Base-by-base conservation (phyloP, 2,888 invertebrate species). In the Serrognathus titanus region DNA sequence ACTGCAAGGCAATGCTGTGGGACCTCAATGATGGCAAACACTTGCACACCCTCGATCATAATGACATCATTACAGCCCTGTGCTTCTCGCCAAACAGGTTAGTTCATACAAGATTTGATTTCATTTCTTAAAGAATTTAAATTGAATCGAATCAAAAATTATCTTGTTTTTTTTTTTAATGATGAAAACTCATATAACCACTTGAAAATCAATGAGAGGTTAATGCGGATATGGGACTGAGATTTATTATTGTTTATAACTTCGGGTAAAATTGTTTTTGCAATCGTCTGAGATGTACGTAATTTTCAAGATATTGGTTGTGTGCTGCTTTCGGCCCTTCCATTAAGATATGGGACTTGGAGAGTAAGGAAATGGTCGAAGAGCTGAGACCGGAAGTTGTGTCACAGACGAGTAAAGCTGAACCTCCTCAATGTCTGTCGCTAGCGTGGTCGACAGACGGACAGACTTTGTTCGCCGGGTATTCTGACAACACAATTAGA, bases 271-370 rank as follows among this genome's bases (percentile, higher is more conserved):
- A 41, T 52, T 53, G 20, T 7, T 46, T 35, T n/a, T 12, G 36
- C 1, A 16, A 16, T 53, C n/a, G 35, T 3, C 10, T 47, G 37
- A 37, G 36, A 13, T 12, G 35, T 12, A 20, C 31, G 35, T 49
- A 39, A 12, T 13, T 48, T 65, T 70, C 2, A 51, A 77, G 77
- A 75, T 99, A 99, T 76, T 99, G 99, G 99, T 85, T 99, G 64
- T 99, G 99, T 79, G 99, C 97, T 74, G 99, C 99, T 16, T 97
- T 94, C 72, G 98, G 98, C 70, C 94, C 97, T 63, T 91, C 92
- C 69, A 97, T 99, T 78, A 97, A 97, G 82, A 98, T 99, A 77
- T 99, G 98, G 98, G 98, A 99, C 83, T 85, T 99, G 80, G 98
- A 99, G 82, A 96, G 94, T 82, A 99, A 99, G 85, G 94, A 96